Base-by-base conservation (phyloP, 2,113 vertebrate genomes). In the Notarius quadriscutis region DNA sequence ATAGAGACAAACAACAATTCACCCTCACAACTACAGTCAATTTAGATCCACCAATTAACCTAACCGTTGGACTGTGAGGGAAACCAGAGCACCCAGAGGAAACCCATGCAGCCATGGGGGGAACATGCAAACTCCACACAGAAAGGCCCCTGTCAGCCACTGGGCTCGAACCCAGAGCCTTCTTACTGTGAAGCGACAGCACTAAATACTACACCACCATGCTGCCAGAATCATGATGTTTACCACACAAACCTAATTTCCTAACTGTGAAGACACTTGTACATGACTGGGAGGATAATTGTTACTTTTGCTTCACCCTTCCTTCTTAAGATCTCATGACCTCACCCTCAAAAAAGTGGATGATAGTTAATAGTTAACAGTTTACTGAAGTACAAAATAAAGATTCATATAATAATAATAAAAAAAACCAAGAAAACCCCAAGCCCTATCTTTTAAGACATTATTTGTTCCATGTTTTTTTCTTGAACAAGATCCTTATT, bases 221-320 rank as follows among this genome's bases (percentile, higher is more conserved):
- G 34, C 34, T 41, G 34, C 34, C 34, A 41, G 34, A 41, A 57
- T 57, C 55, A 81, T 60, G 27, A 60, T 41, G 30, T 60, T 81
- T 81, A 60, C 79, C 79, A 41, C 79, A 81, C 55, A 62, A 81
- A 41, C 79, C 79, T 57, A 81, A 81, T 10, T 34, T 81, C 79
- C 55, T 57, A 27, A 60, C 57, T 41, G 30, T 81, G 79, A 58
- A 62, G 60, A 81, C 55, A 81, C 55, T 60, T 60, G 22, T 62
- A 81, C 79, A 81, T 22, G 79, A 30, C 79, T 12, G 57, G 30
- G 18, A 81, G 30, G 79, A 81, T 81, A 62, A 60, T 18, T 22
- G 9, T 41, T 81, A 81, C 55, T 4, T 20, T 81, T 41, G 67
- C 27, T 71, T 65, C 63, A n/a, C 63, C 34, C 34, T 41, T 27